These are phyloP conservation scores for Pseudanteris insignis DNA, from an alignment of 2,888 invertebrate genomes.

Conservation along the genomic window DNA sequence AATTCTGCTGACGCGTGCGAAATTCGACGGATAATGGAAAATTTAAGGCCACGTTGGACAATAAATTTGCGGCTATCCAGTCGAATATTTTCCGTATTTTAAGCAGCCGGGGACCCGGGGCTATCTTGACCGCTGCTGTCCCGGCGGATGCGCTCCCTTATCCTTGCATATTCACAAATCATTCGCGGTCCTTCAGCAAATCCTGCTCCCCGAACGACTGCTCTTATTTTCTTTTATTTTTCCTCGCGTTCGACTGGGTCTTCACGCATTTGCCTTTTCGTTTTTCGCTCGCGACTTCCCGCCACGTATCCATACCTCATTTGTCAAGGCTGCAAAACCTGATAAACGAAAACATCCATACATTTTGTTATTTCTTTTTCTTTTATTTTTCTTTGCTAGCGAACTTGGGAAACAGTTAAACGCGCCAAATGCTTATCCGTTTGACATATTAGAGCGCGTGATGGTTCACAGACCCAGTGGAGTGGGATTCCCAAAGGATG, in stretches of 20 bases:
- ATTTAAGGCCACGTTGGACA: constrained; percentile 62
- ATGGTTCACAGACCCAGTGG: too few species aligned
- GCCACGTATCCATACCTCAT: constrained; percentile 38
- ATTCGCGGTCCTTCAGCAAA: constrained; percentile 57
- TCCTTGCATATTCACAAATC: constrained; percentile 67
- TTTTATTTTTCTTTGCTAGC: constrained; percentile 6
- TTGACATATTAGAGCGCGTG: constrained; percentile 32
- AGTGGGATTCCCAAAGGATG: constrained; percentile 21
- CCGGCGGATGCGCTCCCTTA: constrained; percentile 60
- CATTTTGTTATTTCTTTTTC: background rate
- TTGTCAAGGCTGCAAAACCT: constrained; percentile 22
- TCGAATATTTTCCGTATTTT: constrained; percentile 67
- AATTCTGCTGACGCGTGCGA: constrained; percentile 53
- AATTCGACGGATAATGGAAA: constrained; percentile 63
- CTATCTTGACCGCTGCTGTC: constrained; percentile 64
- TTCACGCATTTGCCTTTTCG: constrained; percentile 36
- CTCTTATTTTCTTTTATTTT: constrained; percentile 43
- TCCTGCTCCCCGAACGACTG: constrained; percentile 54
- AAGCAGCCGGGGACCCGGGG: constrained; percentile 61
- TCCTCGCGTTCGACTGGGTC: constrained; percentile 38
- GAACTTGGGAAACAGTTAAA: too few species aligned
- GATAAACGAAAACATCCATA: constrained; percentile 22
- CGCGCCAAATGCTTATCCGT: constrained; percentile 8
- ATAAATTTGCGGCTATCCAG: constrained; percentile 66
- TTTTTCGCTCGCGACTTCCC: constrained; percentile 26